These are phyloP conservation scores for Timandra comae DNA, from an alignment of 2,888 invertebrate species.

Conservation along the genomic window DNA sequence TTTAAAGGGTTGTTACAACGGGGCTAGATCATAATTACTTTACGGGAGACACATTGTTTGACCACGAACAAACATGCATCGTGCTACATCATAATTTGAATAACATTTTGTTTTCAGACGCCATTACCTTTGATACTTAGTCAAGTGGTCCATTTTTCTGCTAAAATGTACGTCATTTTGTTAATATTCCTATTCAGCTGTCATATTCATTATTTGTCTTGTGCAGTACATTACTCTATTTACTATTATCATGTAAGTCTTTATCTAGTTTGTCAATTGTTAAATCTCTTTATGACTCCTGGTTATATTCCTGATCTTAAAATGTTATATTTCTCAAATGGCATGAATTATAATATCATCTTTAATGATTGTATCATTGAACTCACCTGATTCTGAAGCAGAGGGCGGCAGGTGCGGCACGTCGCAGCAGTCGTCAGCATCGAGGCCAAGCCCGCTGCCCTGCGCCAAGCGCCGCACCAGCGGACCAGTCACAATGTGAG, in stretches of 20 bases:
- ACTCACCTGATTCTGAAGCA: slow-evolving; percentile 69
- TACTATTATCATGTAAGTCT: too few species aligned
- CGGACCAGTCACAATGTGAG: slow-evolving; percentile 77
- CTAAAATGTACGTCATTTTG: slow-evolving; percentile 59
- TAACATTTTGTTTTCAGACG: slow-evolving; percentile 12
- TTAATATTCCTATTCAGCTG: too few species aligned
- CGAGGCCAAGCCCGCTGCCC: slow-evolving; percentile 72
- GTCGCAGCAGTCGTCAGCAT: slow-evolving; percentile 74
- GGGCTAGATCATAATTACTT: slow-evolving; percentile 6
- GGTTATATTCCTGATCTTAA: too few species aligned
- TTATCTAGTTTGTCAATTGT: slow-evolving; percentile 20
- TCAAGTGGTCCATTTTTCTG: slow-evolving; percentile 59
- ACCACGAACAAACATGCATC: slow-evolving; percentile 40
- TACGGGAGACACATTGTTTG: slow-evolving; percentile 11
- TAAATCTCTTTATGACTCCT: too few species aligned
- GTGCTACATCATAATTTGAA: slow-evolving; percentile 31
- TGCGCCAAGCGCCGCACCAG: slow-evolving; percentile 76
- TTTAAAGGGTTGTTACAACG: neutral
- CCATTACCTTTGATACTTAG: slow-evolving; percentile 46
- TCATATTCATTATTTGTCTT: too few species aligned
- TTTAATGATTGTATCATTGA: too few species aligned
- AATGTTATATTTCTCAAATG: too few species aligned
- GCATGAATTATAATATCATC: neutral
- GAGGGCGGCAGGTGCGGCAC: slow-evolving; percentile 72
- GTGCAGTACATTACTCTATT: too few species aligned